Base-by-base conservation (phyloP, 2,113 vertebrate genomes). In the Lampris megalopsis region DNA sequence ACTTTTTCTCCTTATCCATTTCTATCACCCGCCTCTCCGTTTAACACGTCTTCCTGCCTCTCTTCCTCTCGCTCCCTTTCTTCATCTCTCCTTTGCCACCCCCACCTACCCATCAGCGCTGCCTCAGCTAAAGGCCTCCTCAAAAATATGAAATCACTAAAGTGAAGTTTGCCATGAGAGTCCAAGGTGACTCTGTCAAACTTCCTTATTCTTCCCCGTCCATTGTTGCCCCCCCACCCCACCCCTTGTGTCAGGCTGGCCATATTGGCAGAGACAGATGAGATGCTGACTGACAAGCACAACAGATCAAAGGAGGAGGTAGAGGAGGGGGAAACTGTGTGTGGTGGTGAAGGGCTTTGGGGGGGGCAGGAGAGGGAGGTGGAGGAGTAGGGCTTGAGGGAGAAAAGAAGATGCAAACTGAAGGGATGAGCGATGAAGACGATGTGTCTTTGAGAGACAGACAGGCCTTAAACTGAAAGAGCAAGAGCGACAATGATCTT, bases 151-250 rank as follows among this genome's bases (percentile, higher is more conserved):
- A 24, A 24, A 88, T 81, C 72, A 65, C 36, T 71, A 74, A 84
- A 86, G 77, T 73, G 86, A 89, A 89, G 80, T 90, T 90, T 81
- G 84, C 85, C 75, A 52, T 10, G 35, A 11, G 68, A 85, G 80
- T 80, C 24, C 85, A 90, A 91, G 88, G 91, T 89, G 89, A 89
- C 88, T 73, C 81, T 3, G 57, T 80, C 75, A 86, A 86, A 82
- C 74, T 76, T 62, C 69, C 59, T 7, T 35, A 75, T 88, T 89
- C 90, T 92, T 90, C 79, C 75, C 72, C 61, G 79, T 71, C 67
- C 68, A 70, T 77, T 73, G 80, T 83, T 41, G 63, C 48, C 57
- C 68, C 68, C 68, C 81, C 71, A 86, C 90, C 89, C 91, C 24
- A 24, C 24, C 87, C 45, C 68, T 70, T 11, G 72, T 81, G 85